Evolutionary conservation across 2,888 invertebrate genomes (phyloP).

Genomic region (Cheilosia urbana): DNA sequence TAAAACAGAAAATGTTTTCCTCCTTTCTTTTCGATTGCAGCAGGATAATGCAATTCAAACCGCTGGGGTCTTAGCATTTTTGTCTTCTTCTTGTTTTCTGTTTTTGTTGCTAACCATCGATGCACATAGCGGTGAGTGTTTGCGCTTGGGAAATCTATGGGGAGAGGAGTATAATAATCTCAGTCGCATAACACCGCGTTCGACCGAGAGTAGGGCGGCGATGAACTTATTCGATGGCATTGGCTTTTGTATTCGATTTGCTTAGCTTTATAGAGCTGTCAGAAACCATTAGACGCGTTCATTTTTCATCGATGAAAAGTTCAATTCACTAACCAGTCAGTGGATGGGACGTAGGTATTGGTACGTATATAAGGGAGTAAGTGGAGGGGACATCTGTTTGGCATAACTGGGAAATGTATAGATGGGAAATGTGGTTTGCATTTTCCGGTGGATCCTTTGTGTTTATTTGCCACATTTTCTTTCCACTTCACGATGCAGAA

Average conservation of each 20-base stretch:
- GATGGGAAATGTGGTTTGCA: constrained; percentile 4
- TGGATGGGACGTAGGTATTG: neutral
- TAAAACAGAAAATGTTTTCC: constrained; percentile 56
- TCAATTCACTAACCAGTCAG: constrained; percentile 60
- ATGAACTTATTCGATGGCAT: constrained; percentile 54
- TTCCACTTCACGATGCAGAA: constrained; percentile 16
- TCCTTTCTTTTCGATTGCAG: constrained; percentile 39
- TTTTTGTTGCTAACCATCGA: neutral
- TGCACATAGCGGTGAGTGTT: constrained; percentile 21
- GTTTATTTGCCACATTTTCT: neutral
- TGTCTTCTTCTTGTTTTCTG: neutral
- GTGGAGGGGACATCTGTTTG: constrained; percentile 15
- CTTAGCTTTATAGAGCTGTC: constrained; percentile 72
- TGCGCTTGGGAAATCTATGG: constrained; percentile 53
- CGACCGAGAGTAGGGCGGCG: constrained; percentile 7
- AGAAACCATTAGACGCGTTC: constrained; percentile 69
- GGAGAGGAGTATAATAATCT: constrained; percentile 46
- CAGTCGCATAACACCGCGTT: constrained; percentile 51
- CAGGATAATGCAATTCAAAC: constrained; percentile 62
- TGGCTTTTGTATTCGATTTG: constrained; percentile 71
- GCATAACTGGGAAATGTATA: constrained; percentile 19
- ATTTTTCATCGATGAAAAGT: constrained; percentile 73
- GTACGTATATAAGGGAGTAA: neutral
- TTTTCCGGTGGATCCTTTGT: neutral
- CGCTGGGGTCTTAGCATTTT: constrained; percentile 34